Base-by-base conservation (phyloP, 2,113 vertebrate genomes). In the Psilopsiagon aymara region DNA sequence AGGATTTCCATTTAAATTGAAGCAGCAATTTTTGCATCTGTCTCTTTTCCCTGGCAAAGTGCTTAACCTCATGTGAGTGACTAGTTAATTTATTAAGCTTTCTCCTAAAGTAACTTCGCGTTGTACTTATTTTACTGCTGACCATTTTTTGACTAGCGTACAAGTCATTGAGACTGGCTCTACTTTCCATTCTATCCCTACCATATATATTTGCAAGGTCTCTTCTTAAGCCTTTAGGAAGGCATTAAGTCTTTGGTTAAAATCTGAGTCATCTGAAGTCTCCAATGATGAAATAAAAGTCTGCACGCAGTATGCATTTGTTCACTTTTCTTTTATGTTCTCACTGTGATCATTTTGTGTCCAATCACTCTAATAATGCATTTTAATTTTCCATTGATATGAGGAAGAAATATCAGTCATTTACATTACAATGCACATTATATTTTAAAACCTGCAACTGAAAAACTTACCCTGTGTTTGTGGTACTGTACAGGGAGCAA, bases 291-390 rank as follows among this genome's bases (percentile, higher is more conserved):
- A 75, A 33, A 9, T 60, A 46, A 0, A 8, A 53, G 21, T 19
- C 28, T 89, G 25, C 5, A 20, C 0, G 0, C 27, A 52, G 4
- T 5, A 21, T 8, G 9, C 11, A 7, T 73, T 71, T 77, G 6
- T 53, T 70, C 15, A 19, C 2, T 5, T 71, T 68, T 39, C 29
- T 78, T 4, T 55, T 84, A 21, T 44, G 15, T 49, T 62, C 20
- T 74, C 37, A 11, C 11, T 44, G 35, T 46, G 13, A 7, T 57
- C 10, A 35, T 90, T 80, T 39, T 80, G 6, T 37, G 12, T 81
- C 49, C 1, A 1, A 7, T 39, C 4, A 2, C 17, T 46, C 19
- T 66, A 28, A 29, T 11, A 74, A 31, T 12, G 13, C 1, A 2
- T 47, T 43, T 46, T 47, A 6, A 20, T 20, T 64, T 83, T 86